A percentile compares a stretch with the other conserved stretches of the same genome.
Evolutionary conservation across 2,888 invertebrate genomes (phyloP).

Genomic region (Morpho helenor): DNA sequence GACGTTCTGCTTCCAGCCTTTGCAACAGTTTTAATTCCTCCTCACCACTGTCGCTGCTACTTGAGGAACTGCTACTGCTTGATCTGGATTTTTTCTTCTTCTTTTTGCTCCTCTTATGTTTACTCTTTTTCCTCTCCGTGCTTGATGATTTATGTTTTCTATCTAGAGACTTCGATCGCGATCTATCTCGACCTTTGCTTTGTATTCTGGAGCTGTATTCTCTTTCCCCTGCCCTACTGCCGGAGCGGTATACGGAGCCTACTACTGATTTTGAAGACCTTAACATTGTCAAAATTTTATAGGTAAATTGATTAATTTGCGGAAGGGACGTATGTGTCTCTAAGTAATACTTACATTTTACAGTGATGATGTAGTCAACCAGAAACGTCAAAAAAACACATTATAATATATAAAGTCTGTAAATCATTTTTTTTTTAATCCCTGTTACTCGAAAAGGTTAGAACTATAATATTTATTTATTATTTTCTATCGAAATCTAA

Average conservation of each 20-base stretch:
- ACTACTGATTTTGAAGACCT: slow-evolving; percentile 58
- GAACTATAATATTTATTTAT: too few species aligned
- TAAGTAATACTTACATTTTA: too few species aligned
- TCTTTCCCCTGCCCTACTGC: slow-evolving; percentile 41
- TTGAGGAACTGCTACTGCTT: slow-evolving; percentile 46
- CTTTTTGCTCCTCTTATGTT: slow-evolving; percentile 53
- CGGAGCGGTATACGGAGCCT: slow-evolving; percentile 38
- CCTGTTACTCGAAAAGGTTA: too few species aligned
- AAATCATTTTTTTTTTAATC: too few species aligned
- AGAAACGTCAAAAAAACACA: too few species aligned
- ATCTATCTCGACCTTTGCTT: slow-evolving; percentile 33
- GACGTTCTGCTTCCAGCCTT: slow-evolving; percentile 85
- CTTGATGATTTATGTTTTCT: slow-evolving; percentile 44
- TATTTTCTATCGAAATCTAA: too few species aligned
- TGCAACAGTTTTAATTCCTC: slow-evolving; percentile 83
- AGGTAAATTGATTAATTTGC: too few species aligned
- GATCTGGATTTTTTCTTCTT: slow-evolving; percentile 39
- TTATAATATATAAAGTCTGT: too few species aligned
- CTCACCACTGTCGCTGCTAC: slow-evolving; percentile 65
- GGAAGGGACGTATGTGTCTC: too few species aligned
- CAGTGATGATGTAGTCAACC: too few species aligned
- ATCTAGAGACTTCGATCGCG: slow-evolving; percentile 32
- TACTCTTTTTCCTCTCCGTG: slow-evolving; percentile 34
- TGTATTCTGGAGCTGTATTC: slow-evolving; percentile 34
- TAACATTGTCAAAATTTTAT: background rate